A percentile compares a stretch with the other conserved stretches of the same genome.
Conservation (phyloP, 2,113 vertebrate species). For the Galemys pyrenaicus region DNA sequence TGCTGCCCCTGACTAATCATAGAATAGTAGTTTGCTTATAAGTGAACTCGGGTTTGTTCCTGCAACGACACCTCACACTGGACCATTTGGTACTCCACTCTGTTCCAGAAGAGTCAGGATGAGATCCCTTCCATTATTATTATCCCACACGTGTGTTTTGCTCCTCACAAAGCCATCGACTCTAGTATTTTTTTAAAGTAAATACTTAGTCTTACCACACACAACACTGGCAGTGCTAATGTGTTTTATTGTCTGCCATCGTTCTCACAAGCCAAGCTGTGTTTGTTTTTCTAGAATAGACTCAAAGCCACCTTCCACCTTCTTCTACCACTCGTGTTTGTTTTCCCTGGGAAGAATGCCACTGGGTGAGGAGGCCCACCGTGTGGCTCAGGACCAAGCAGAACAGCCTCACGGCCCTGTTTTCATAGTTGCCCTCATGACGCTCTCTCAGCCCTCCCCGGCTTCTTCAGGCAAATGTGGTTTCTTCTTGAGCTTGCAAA, state of each 20-base stretch:
- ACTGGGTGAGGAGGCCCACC: slow-evolving; percentile 69
- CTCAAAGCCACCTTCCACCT: slow-evolving; percentile 80
- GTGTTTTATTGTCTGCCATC: slow-evolving; percentile 79
- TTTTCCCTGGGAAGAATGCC: slow-evolving; percentile 82
- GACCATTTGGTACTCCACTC: background rate
- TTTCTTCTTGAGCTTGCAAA: slow-evolving; percentile 44
- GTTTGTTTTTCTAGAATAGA: slow-evolving; percentile 83
- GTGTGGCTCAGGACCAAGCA: slow-evolving; percentile 70
- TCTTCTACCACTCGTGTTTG: slow-evolving; percentile 80
- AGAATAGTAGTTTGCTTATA: background rate
- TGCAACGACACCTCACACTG: background rate
- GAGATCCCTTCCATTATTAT: background rate
- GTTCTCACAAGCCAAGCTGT: slow-evolving; percentile 80
- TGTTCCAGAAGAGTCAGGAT: background rate
- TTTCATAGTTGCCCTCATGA: background rate
- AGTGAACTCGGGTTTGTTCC: background rate
- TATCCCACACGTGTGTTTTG: slow-evolving; percentile 7
- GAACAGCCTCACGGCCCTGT: background rate
- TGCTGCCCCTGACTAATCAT: background rate
- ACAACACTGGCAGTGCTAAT: slow-evolving; percentile 51
- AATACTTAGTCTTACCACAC: slow-evolving; percentile 78
- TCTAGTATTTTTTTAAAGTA: slow-evolving; percentile 78
- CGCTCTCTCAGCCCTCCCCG: background rate
- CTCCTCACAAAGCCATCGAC: slow-evolving; percentile 53
- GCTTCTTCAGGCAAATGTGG: background rate